Evolutionary conservation across 2,797 vertebrate genomes (phyloP), one percentile per base, ranked within the genome.

Genomic region (Smutsia gigantea): DNA sequence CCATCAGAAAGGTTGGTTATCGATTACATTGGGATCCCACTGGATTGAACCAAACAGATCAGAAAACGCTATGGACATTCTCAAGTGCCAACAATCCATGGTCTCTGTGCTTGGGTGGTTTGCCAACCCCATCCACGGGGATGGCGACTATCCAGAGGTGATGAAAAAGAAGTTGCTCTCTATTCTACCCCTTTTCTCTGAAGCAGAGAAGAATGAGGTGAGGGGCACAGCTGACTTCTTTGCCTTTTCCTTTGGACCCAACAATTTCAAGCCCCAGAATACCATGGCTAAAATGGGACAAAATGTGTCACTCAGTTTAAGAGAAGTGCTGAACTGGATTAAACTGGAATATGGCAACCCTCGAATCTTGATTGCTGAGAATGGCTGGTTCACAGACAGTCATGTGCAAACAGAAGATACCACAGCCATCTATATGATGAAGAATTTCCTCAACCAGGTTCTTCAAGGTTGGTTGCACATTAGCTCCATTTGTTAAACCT

Each of bases 81-180:
- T 98, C 57, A 98, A 98, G 25, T 99, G 99, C 85, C 99, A 99
- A 96, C 98, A 99, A 64, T 99, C 99, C 25, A 97, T 99, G 97
- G 99, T 99, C 85, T 98, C 99, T 7, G 99, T 99, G 78, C 99
- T 99, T 0, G 99, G 99, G 10, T 99, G 99, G 99, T 99, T 99
- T 96, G 99, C 99, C 31, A 98, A 98, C 90, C 99, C 99, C 37
- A 99, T 99, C 96, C 99, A 99, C 0, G 98, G 99, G n/a, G 97
- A 99, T 0, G 99, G 99, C 0, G 99, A 99, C 97, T 99, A 99
- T 86, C 99, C 99, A 0, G 96, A 98, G 64, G 99, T 98, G 78
- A 95, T 99, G 94, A 99, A 98, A 97, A 97, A 72, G 7, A 98
- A 98, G 66, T 83, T 99, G 4, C 93, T 89, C 0, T 86, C 89